phyloP scores from a whole-genome alignment of 2,797 vertebrate genomes.

The Sandelia bainsii region DNA sequence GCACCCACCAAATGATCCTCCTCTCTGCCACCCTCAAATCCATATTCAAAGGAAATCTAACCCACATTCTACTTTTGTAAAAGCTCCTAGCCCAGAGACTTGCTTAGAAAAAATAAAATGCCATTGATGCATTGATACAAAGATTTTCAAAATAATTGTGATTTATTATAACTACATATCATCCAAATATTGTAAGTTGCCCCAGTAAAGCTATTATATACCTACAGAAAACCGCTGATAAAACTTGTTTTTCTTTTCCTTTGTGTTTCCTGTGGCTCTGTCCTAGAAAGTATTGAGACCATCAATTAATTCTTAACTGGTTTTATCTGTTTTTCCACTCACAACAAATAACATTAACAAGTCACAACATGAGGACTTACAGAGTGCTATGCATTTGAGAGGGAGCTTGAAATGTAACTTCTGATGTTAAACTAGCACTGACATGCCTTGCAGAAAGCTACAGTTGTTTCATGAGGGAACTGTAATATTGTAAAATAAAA shows the following conservation, averaged over 20 bases:
- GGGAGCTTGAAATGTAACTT: conserved; percentile 10
- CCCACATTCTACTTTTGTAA: conserved; percentile 48
- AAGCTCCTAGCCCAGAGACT: conserved; percentile 17
- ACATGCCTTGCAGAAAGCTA: conserved; percentile 43
- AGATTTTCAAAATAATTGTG: background rate
- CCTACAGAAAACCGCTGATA: background rate
- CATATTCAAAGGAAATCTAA: conserved; percentile 55
- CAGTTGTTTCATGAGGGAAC: conserved; percentile 39
- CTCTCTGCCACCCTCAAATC: conserved; percentile 27
- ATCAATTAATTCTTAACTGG: conserved; percentile 14
- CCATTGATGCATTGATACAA: background rate
- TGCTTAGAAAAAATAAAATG: background rate
- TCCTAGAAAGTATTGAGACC: background rate
- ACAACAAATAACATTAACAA: conserved; percentile 12
- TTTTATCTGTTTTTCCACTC: background rate
- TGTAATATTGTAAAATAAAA: conserved; percentile 37
- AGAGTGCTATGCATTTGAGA: conserved; percentile 16
- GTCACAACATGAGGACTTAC: conserved; percentile 6
- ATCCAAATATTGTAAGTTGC: background rate
- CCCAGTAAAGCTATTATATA: background rate
- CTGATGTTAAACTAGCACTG: conserved; percentile 28
- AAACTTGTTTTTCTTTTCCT: background rate
- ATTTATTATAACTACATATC: background rate
- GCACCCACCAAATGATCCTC: conserved; percentile 15
- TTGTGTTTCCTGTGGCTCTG: background rate